Conservation (phyloP, 2,888 invertebrate species). For the Crepidodera aurea region DNA sequence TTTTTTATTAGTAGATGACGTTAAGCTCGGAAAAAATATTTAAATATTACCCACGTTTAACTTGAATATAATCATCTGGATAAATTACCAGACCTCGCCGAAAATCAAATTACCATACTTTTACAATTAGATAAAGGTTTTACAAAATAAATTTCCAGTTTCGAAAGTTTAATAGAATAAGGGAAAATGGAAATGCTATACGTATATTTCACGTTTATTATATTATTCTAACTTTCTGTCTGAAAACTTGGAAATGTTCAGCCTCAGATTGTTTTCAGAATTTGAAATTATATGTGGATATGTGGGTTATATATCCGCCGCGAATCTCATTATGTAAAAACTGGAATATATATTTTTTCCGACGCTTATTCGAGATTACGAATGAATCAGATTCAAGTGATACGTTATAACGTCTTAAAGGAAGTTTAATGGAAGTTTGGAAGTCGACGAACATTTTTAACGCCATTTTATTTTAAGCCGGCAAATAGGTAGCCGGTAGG, state of each 20-base stretch:
- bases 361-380: slow-evolving; percentile 13
- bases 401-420: slow-evolving; percentile 7
- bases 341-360: slow-evolving; percentile 32
- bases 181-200: slow-evolving; percentile 24
- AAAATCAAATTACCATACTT: slow-evolving; percentile 5
- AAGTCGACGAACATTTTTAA: slow-evolving; percentile 1
- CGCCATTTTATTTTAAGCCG: too few species aligned
- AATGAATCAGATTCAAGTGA: slow-evolving; percentile 29
- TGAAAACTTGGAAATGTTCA: slow-evolving; percentile 32
- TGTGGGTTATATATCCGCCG: slow-evolving; percentile 25
- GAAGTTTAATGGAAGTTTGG: slow-evolving; percentile 1
- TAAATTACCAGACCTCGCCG: background rate
- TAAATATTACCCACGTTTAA: too few species aligned
- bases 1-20: slow-evolving; percentile 42
- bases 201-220: slow-evolving; percentile 31
- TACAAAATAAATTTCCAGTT: slow-evolving; percentile 8
- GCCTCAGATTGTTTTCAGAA: slow-evolving; percentile 39
- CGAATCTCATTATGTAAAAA: slow-evolving; percentile 36
- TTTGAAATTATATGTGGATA: slow-evolving; percentile 31
- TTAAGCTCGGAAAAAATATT: slow-evolving; percentile 9
- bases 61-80: too few species aligned
- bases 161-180: slow-evolving; percentile 15
- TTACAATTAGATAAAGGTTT: slow-evolving; percentile 9
- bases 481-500: too few species aligned
- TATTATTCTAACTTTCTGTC: slow-evolving; percentile 31